These are phyloP conservation scores for Ia io DNA, from an alignment of 2,113 vertebrate species.

Conservation along the genomic window DNA sequence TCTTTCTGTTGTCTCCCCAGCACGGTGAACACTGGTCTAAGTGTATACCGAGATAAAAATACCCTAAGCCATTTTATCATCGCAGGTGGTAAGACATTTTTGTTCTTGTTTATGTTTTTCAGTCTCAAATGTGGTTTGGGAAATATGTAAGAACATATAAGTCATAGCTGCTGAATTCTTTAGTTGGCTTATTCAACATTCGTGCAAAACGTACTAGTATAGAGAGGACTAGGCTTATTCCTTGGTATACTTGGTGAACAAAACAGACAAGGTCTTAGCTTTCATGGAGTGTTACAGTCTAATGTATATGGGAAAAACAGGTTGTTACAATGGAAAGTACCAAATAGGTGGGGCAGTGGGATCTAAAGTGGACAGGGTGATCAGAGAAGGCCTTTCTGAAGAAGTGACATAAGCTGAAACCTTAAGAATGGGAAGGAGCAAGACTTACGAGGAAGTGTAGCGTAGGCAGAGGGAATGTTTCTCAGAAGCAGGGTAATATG, in stretches of 20 bases:
- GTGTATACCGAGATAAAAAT: slow-evolving; percentile 87
- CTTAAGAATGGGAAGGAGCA: not conserved
- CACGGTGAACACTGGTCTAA: slow-evolving; percentile 86
- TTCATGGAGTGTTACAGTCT: not conserved
- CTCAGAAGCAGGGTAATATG: not conserved
- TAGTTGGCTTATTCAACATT: slow-evolving; percentile 20
- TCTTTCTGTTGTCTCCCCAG: slow-evolving; percentile 73
- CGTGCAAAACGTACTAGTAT: not conserved
- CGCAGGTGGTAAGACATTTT: slow-evolving; percentile 89
- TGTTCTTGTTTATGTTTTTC: not conserved
- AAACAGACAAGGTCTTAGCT: not conserved
- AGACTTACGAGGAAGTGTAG: not conserved
- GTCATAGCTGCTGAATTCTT: slow-evolving; percentile 29
- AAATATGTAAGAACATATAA: not conserved
- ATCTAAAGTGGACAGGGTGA: not conserved
- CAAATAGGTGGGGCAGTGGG: not conserved
- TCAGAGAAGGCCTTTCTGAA: not conserved
- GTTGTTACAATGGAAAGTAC: not conserved
- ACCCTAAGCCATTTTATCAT: slow-evolving; percentile 84
- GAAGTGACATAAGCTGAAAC: not conserved
- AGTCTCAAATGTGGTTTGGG: not conserved
- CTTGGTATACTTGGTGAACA: not conserved
- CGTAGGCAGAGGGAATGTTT: not conserved
- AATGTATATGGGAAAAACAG: not conserved
- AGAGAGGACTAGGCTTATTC: not conserved